phyloP scores from a whole-genome alignment of 2,888 invertebrate species.

The Phymatocera aterrima region DNA sequence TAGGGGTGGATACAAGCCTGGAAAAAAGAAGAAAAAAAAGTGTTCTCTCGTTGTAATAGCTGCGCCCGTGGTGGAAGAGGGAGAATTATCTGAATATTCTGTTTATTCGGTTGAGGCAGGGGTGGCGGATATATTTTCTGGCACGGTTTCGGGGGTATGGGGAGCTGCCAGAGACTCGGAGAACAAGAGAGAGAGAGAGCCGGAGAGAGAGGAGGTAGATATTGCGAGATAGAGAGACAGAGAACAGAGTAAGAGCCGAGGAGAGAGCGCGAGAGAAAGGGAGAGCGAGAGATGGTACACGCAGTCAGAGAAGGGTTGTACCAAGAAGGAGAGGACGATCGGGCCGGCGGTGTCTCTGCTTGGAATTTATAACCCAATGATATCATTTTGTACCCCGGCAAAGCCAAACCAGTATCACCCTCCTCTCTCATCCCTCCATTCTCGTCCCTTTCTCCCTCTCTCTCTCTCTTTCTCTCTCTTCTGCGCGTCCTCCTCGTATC shows the following conservation, averaged over 20 bases:
- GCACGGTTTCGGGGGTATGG: slow-evolving; percentile 53
- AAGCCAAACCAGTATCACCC: slow-evolving; percentile 69
- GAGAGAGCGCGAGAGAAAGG: slow-evolving; percentile 63
- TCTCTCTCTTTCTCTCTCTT: slow-evolving; percentile 66
- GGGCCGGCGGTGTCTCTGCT: slow-evolving; percentile 70
- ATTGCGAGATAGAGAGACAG: slow-evolving; percentile 71
- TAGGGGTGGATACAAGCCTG: slow-evolving; percentile 91
- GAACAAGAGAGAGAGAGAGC: slow-evolving; percentile 43
- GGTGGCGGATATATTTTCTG: slow-evolving; percentile 66
- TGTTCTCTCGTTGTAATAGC: slow-evolving; percentile 39
- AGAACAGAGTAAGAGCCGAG: slow-evolving; percentile 65
- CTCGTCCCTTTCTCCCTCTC: slow-evolving; percentile 73
- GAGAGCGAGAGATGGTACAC: slow-evolving; percentile 45
- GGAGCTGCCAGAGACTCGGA: slow-evolving; percentile 45
- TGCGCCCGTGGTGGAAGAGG: slow-evolving; percentile 51
- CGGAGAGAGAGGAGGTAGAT: slow-evolving; percentile 30
- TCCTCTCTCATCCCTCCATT: slow-evolving; percentile 60
- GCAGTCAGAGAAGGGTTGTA: slow-evolving; percentile 52
- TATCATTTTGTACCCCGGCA: slow-evolving; percentile 72
- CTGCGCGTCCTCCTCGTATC: slow-evolving; percentile 64
- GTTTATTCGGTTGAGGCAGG: slow-evolving; percentile 69
- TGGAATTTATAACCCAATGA: slow-evolving; percentile 74
- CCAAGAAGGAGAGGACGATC: slow-evolving; percentile 62
- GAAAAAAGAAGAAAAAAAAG: slow-evolving; percentile 52
- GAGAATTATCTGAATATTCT: slow-evolving; percentile 72